Conservation (phyloP, 2,888 invertebrate genomes). For the Helleia helle region DNA sequence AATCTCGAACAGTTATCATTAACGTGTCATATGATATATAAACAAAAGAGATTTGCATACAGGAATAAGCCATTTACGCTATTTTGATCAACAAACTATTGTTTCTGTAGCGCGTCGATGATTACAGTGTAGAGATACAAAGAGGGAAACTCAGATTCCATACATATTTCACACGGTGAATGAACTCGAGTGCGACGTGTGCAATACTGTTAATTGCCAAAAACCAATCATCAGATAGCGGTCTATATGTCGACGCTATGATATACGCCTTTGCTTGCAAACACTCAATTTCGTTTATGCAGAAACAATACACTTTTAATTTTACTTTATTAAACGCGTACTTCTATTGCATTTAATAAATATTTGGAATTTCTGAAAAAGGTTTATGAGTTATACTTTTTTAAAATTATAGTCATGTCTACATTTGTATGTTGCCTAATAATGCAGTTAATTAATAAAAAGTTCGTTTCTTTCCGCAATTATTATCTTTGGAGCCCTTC, state of each 20-base stretch:
- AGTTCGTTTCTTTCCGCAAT: no score
- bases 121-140: slow-evolving; percentile 31
- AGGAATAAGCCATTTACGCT: slow-evolving; percentile 6
- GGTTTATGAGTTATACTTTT: no score
- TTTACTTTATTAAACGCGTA: background rate
- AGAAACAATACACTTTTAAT: slow-evolving; percentile 14
- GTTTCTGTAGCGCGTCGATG: slow-evolving; percentile 15
- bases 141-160: slow-evolving; percentile 58
- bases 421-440: no score
- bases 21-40: background rate
- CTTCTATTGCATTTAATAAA: no score
- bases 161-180: slow-evolving; percentile 73
- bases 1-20: no score
- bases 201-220: slow-evolving; percentile 74
- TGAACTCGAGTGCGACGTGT: slow-evolving; percentile 66
- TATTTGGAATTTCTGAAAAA: no score
- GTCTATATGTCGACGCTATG: slow-evolving; percentile 56
- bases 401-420: no score
- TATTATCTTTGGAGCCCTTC: no score
- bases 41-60: slow-evolving; percentile 1
- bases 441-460: no score
- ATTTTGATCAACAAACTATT: slow-evolving; percentile 22
- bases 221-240: slow-evolving; percentile 75
- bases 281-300: slow-evolving; percentile 30
- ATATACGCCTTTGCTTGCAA: slow-evolving; percentile 69